Conservation (phyloP, 1,140 invertebrate species). For the Drosophila tani region DNA sequence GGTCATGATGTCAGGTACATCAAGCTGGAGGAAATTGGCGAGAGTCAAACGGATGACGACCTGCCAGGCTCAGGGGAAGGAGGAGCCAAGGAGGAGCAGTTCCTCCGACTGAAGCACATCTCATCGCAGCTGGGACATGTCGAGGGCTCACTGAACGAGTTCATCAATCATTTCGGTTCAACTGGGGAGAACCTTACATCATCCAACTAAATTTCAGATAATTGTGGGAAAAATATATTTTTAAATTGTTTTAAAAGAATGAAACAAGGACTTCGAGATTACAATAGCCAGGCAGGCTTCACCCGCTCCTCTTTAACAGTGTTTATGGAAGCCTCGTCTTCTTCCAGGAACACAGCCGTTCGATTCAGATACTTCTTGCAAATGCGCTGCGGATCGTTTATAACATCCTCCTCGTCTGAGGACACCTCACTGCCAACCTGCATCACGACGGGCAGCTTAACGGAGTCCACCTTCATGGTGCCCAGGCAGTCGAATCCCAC, state of each 20-base stretch:
- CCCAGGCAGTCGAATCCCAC: slow-evolving; percentile 82
- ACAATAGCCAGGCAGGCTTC: too few species aligned
- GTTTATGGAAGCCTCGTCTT: not conserved
- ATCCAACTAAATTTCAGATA: slow-evolving; percentile 5
- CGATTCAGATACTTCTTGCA: slow-evolving; percentile 23
- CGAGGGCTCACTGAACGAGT: not conserved
- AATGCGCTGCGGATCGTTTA: not conserved
- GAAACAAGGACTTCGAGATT: too few species aligned
- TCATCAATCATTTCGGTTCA: not conserved
- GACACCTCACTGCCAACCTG: not conserved
- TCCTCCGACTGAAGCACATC: not conserved
- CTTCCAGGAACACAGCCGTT: not conserved
- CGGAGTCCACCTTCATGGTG: slow-evolving; percentile 5
- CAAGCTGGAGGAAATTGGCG: slow-evolving; percentile 6
- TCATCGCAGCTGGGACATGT: not conserved
- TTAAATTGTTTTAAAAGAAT: not conserved
- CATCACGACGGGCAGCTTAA: not conserved
- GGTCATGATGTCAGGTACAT: not conserved
- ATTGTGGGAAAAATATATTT: not conserved
- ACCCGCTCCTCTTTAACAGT: not conserved
- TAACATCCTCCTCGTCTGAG: slow-evolving; percentile 3
- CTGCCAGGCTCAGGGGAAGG: too few species aligned
- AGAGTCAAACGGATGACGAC: slow-evolving; percentile 14
- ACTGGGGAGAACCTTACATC: not conserved
- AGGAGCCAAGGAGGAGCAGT: not conserved